Evolutionary conservation across 2,888 invertebrate genomes (phyloP).

Genomic region (Lamproptera curius): DNA sequence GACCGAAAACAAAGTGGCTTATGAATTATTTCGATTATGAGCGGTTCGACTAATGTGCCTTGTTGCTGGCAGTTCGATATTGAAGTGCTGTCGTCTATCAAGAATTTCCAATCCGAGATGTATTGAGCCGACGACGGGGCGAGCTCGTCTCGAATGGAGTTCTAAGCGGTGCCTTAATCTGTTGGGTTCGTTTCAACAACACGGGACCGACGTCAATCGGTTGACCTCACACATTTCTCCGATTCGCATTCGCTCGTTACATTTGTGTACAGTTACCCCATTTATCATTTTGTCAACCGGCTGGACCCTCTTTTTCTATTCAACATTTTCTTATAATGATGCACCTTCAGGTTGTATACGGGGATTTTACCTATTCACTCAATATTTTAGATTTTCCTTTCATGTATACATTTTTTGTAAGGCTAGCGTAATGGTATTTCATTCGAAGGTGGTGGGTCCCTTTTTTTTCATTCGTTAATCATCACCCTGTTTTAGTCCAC

Average conservation of each 20-base stretch:
- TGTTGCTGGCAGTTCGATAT: constrained; percentile 4
- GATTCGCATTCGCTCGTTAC: constrained; percentile 52
- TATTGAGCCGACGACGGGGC: constrained; percentile 39
- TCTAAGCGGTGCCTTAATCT: constrained; percentile 25
- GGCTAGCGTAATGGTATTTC: too few relatives aligned
- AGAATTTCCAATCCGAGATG: constrained; percentile 31
- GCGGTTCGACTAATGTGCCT: not conserved
- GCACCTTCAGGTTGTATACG: not conserved
- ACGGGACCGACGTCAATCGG: constrained; percentile 54
- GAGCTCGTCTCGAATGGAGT: constrained; percentile 28
- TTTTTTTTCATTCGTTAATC: too few relatives aligned
- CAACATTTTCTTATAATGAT: constrained; percentile 8
- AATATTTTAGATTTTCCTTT: not conserved
- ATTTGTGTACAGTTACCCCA: constrained; percentile 53
- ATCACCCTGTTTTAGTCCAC: too few relatives aligned
- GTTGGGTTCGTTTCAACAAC: constrained; percentile 44
- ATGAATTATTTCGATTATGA: not conserved
- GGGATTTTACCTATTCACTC: not conserved
- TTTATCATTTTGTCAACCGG: constrained; percentile 58
- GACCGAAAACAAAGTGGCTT: too few relatives aligned
- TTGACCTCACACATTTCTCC: constrained; percentile 61
- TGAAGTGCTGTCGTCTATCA: constrained; percentile 1
- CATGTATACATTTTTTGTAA: not conserved
- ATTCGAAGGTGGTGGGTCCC: too few relatives aligned
- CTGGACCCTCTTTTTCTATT: constrained; percentile 46